Evolutionary conservation across 2,113 vertebrate genomes (phyloP).

Genomic region (Aphyosemion australe): DNA sequence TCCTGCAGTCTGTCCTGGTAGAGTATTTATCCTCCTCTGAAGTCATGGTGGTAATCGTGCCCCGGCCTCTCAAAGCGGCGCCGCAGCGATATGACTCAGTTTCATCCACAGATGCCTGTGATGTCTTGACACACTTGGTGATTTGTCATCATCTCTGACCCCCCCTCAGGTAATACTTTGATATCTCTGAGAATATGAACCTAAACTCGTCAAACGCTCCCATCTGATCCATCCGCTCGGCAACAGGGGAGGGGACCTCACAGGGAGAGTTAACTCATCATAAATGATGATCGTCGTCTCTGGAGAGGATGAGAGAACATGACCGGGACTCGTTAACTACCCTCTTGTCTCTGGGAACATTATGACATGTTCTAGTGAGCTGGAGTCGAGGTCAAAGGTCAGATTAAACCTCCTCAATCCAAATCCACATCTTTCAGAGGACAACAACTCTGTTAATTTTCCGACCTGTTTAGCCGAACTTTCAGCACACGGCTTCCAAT

Average conservation of each 20-base stretch:
- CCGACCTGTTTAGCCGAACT: constrained; percentile 7
- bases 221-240: constrained; percentile 44
- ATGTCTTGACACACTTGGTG: constrained; percentile 73
- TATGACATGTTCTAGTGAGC: constrained; percentile 1
- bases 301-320: constrained; percentile 14
- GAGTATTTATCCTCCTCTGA: constrained; percentile 69
- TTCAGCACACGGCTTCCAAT: constrained; percentile 31
- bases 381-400: not conserved
- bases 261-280: constrained; percentile 33
- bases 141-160: constrained; percentile 73
- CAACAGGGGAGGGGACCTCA: constrained; percentile 30
- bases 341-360: no score
- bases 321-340: no score
- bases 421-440: not conserved
- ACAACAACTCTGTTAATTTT: not conserved
- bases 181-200: constrained; percentile 57
- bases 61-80: constrained; percentile 51
- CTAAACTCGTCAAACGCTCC: constrained; percentile 53
- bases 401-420: no score
- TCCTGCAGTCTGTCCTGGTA: constrained; percentile 56
- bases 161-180: constrained; percentile 74
- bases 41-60: constrained; percentile 70
- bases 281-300: constrained; percentile 28
- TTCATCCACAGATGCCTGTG: constrained; percentile 64
- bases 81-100: constrained; percentile 41